These are phyloP conservation scores for Enteromius unitaeniatus DNA, from an alignment of 2,797 vertebrate species.

Conservation along the genomic window DNA sequence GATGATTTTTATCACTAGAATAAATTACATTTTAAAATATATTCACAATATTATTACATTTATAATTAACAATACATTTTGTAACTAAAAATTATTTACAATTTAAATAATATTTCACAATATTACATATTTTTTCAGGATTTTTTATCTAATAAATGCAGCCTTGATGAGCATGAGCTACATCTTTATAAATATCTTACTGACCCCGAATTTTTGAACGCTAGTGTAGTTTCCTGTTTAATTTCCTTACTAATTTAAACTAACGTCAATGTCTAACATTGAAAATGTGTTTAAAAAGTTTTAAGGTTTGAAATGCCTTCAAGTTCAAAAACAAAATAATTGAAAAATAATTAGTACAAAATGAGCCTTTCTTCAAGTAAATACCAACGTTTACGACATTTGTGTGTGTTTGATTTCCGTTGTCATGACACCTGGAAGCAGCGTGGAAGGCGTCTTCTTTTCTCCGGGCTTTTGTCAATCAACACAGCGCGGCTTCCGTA, in stretches of 20 bases:
- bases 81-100: too few relatives aligned
- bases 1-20: too few relatives aligned
- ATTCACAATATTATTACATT: too few relatives aligned
- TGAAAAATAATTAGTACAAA: background rate
- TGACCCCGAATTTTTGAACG: too few relatives aligned
- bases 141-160: too few relatives aligned
- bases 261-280: background rate
- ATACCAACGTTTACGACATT: background rate
- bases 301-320: background rate
- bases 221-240: too few relatives aligned
- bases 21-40: too few relatives aligned
- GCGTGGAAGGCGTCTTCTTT: background rate
- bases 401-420: background rate
- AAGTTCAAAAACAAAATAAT: background rate
- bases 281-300: background rate
- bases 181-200: too few relatives aligned
- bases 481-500: slow-evolving; percentile 4
- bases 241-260: background rate
- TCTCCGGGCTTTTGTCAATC: background rate
- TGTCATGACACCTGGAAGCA: background rate
- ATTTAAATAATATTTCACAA: too few relatives aligned
- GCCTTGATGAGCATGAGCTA: too few relatives aligned
- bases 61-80: too few relatives aligned
- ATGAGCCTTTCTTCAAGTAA: background rate
- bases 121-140: too few relatives aligned